phyloP scores from a whole-genome alignment of 2,797 vertebrate species.

The Parotocinclus haroldoi region DNA sequence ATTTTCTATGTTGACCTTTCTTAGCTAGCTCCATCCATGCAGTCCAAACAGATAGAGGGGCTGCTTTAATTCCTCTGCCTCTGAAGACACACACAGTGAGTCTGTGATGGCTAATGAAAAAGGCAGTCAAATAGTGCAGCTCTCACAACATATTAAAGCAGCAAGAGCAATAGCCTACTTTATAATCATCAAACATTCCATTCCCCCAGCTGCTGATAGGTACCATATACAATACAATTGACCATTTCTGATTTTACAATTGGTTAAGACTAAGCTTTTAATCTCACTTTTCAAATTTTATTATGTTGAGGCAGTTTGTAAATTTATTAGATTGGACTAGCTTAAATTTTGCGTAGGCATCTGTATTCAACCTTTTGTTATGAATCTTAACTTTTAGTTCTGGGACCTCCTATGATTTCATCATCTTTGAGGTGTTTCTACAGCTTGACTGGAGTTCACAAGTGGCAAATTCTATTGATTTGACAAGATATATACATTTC shows the following conservation, averaged over 20 bases:
- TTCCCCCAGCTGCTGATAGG: conserved; percentile 30
- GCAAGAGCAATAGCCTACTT: conserved; percentile 51
- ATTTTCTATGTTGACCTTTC: conserved; percentile 76
- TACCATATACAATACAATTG: conserved; percentile 21
- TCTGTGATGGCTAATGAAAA: conserved; percentile 50
- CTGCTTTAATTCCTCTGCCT: conserved; percentile 64
- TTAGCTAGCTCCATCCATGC: conserved; percentile 53
- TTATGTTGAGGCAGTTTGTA: not conserved
- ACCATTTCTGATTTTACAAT: not conserved
- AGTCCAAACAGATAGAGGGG: conserved; percentile 68
- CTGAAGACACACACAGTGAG: conserved; percentile 45
- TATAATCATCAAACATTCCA: conserved; percentile 49
- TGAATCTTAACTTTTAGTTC: too few species aligned
- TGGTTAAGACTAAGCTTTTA: not conserved
- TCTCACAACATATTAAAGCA: conserved; percentile 53
- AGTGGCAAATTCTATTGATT: too few species aligned
- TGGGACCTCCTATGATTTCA: too few species aligned
- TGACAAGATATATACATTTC: too few species aligned
- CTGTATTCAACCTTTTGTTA: too few species aligned
- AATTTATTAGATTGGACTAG: too few species aligned
- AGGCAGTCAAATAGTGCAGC: conserved; percentile 42
- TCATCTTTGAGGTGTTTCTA: too few species aligned
- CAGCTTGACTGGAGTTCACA: too few species aligned
- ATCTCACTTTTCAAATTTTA: too few species aligned
- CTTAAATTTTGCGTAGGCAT: too few species aligned